Evolutionary conservation across 2,888 invertebrate species (phyloP).

Genomic region (Neoitamus cyanurus): DNA sequence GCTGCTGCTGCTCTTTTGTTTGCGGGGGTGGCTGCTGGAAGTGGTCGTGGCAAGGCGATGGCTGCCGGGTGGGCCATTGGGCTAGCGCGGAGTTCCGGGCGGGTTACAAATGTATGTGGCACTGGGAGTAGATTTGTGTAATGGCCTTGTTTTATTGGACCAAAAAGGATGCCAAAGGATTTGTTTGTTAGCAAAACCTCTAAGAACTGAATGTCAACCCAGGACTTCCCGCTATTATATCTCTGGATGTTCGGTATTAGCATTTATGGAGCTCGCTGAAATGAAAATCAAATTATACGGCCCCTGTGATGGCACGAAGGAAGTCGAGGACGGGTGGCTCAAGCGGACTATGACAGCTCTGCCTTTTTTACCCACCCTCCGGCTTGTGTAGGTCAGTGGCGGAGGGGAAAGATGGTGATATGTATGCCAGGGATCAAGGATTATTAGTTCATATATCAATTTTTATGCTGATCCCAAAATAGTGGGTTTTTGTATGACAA

Average conservation of each 20-base stretch:
- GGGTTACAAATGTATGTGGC: slow-evolving; percentile 27
- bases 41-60: not conserved
- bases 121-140: slow-evolving; percentile 53
- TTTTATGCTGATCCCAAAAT: not conserved
- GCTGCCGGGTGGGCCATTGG: not conserved
- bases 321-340: not conserved
- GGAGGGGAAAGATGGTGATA: not conserved
- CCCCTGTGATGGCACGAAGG: not conserved
- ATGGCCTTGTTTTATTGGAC: slow-evolving; percentile 53
- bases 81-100: not conserved
- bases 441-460: slow-evolving; percentile 29
- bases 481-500: not conserved
- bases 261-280: slow-evolving; percentile 47
- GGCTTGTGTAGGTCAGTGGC: slow-evolving; percentile 36
- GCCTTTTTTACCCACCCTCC: not conserved
- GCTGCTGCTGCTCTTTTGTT: not conserved
- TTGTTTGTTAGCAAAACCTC: slow-evolving; percentile 53
- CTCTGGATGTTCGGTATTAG: slow-evolving; percentile 39
- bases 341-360: not conserved
- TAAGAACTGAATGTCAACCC: slow-evolving; percentile 52
- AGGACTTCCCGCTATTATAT: slow-evolving; percentile 48
- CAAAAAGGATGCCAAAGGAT: slow-evolving; percentile 52
- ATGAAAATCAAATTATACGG: slow-evolving; percentile 46
- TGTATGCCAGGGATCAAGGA: slow-evolving; percentile 8
- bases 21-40: not conserved